Base-by-base conservation (phyloP, 2,888 invertebrate genomes). In the Choreutis nemorana region DNA sequence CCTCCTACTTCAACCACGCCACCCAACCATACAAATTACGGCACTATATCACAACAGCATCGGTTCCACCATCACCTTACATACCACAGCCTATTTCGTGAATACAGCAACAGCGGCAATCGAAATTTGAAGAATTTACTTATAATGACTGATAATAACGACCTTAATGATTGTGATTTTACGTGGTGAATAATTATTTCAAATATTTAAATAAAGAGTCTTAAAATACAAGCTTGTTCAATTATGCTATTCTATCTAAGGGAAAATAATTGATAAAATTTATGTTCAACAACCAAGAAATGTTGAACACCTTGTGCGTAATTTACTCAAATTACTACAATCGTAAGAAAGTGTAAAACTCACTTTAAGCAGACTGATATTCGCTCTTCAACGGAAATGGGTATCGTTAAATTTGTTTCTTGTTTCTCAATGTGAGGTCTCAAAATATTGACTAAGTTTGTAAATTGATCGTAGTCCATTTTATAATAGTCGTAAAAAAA, bases 301-400 rank as follows among this genome's bases (percentile, higher is more conserved):
- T 11, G 11, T 6, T 11, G 12, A 11, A 23, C 12, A 23, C 10
- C 10, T 11, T 10, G 12, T 11, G 11, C 23, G 10, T 23, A 10
- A 11, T 23, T 23, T 23, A 23, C 12, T 23, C 12, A 23, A 23
- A 23, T 11, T 23, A 12, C 12, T 23, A 11, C 8, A 12, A 23
- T 10, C 12, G 16, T 16, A 26, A 14, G 6, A 14, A 10, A 13
- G 12, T 18, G 20, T 31, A 37, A 31, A 32, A 36, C 33, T 31
- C 23, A 35, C 33, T 31, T 33, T 26, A 37, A 35, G 31, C 35
- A 37, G 27, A 37, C 27, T 35, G 37, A 37, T 35, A 35, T 35
- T 30, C 34, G 37, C 31, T 37, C 37, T 35, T 35, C 34, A 37
- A 34, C 37, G 31, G 37, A 32, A 32, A 37, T 32, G 25, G 33